Evolutionary conservation across 1,140 invertebrate genomes (phyloP).

Genomic region (Diorhabda sublineata): DNA sequence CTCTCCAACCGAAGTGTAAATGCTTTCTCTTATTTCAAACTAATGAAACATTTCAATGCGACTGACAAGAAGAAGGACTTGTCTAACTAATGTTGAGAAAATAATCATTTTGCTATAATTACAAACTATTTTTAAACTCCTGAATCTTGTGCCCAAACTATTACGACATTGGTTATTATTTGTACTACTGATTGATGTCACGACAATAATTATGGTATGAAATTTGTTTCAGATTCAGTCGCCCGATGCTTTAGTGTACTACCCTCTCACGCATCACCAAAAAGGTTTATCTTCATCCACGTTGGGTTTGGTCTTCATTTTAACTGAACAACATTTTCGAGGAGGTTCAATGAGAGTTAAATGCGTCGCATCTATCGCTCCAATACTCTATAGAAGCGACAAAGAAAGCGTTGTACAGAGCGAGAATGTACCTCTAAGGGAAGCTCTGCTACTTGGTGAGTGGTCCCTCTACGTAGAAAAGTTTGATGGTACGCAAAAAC

Average conservation of each 20-base stretch:
- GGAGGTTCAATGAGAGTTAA: constrained; percentile 56
- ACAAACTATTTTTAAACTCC: no score
- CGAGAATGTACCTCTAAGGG: constrained; percentile 49
- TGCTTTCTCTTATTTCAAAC: no score
- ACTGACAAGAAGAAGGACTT: no score
- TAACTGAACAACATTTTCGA: constrained; percentile 51
- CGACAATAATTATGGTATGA: not conserved
- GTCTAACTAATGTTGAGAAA: no score
- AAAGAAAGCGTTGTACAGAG: constrained; percentile 53
- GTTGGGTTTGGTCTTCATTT: constrained; percentile 52
- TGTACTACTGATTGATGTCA: no score
- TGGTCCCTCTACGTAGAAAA: constrained; percentile 21
- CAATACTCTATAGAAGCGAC: constrained; percentile 56
- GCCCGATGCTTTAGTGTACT: constrained; percentile 48
- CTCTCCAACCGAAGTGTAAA: no score
- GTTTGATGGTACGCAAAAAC: constrained; percentile 7
- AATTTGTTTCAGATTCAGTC: constrained; percentile 46
- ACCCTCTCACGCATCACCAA: constrained; percentile 50
- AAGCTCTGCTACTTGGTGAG: constrained; percentile 57
- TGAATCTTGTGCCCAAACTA: no score
- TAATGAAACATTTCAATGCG: no score
- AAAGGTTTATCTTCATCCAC: constrained; percentile 55
- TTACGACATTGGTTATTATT: no score
- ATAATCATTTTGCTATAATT: no score
- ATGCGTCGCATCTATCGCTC: constrained; percentile 57